phyloP scores from a whole-genome alignment of 2,113 vertebrate genomes.

The Xiphophorus hellerii region DNA sequence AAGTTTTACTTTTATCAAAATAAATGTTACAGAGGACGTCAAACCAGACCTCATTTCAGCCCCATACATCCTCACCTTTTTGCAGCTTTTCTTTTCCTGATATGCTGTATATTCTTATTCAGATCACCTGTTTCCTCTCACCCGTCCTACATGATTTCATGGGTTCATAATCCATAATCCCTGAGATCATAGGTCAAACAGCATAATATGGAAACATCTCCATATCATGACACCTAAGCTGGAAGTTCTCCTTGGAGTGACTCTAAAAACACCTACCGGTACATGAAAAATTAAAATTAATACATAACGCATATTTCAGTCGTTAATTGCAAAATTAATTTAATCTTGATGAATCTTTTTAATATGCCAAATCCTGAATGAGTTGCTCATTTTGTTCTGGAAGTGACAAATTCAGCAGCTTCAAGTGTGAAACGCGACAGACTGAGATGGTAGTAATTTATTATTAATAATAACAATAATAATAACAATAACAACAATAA shows the following conservation, averaged over 20 bases:
- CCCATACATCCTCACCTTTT: no score
- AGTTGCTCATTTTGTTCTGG: conserved; percentile 15
- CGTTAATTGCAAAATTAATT: not conserved
- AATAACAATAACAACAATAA: no score
- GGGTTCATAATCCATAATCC: no score
- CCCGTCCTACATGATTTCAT: not conserved
- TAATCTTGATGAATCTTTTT: not conserved
- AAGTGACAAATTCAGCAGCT: conserved; percentile 27
- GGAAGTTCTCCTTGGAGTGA: not conserved
- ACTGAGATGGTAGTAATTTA: not conserved
- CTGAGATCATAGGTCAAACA: not conserved
- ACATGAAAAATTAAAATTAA: not conserved
- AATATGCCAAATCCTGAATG: not conserved
- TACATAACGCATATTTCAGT: no score
- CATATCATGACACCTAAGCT: not conserved
- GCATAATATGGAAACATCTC: no score
- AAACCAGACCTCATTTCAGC: no score
- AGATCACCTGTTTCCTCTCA: not conserved
- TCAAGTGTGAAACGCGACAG: conserved; percentile 23
- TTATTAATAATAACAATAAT: not conserved
- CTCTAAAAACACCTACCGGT: no score
- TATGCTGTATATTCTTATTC: not conserved
- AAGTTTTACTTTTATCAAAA: no score
- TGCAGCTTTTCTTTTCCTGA: no score
- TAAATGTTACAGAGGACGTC: no score